Evolutionary conservation across 2,113 vertebrate species (phyloP), one percentile per base, ranked within the genome.

Genomic region (Oreochromis tanganicae): DNA sequence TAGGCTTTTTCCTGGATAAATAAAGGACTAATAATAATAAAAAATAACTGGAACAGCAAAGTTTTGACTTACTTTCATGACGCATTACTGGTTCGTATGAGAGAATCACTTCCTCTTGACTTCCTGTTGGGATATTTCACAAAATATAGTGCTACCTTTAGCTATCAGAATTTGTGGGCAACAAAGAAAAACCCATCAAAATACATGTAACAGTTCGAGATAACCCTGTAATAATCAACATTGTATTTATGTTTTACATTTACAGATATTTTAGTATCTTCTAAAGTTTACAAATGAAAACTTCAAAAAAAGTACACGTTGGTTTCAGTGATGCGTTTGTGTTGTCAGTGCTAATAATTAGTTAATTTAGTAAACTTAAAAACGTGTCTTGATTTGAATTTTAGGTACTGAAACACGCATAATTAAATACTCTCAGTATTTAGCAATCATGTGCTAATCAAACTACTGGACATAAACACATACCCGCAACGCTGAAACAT

Each of bases 31-130:
- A 36, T 59, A 56, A 56, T 57, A 61, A 34, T 63, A 63, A 63
- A 27, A 1, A 57, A 38, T 38, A 38, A 38, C 54, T 6, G 54
- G 21, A 7, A 24, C 21, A 6, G 5, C 10, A 56, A 6, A 6
- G 24, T 32, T 0, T 55, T 13, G 4, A 50, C 97, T 98, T 97
- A 99, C 98, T 98, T 96, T 99, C 98, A 96, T 99, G 98, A 81
- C 97, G 97, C 85, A 97, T 96, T 93, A 99, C 98, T 48, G 98
- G 97, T 89, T 99, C 98, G 80, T 99, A 99, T 27, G 98, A 99
- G 82, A 99, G 95, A 95, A 99, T 98, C 92, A 97, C 93, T 79
- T 99, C 98, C 90, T 99, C 98, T 95, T 97, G 98, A 92, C 97
- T 98, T 93, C 98, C 98, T 99, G 95, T 83, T 88, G 91, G 94